Conservation (phyloP, 2,888 invertebrate genomes). For the Acleris holmiana region DNA sequence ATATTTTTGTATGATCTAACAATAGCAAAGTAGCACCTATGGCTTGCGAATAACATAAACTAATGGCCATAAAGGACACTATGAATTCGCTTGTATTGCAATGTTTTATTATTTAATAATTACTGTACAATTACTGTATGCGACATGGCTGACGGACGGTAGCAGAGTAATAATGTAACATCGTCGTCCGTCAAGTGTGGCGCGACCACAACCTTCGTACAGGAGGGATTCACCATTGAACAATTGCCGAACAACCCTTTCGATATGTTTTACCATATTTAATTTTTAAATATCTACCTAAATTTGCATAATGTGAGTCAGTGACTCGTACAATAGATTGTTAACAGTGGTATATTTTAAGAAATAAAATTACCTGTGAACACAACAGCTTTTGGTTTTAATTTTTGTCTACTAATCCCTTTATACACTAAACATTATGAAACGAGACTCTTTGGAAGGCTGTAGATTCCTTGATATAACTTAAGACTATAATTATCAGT, state of each 20-base stretch:
- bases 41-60: conserved; percentile 82
- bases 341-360: conserved; percentile 65
- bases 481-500: too few species aligned
- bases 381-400: conserved; percentile 43
- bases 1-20: conserved; percentile 78
- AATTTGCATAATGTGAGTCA: conserved; percentile 49
- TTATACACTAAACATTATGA: not conserved
- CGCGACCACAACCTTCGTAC: conserved; percentile 10
- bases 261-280: conserved; percentile 28
- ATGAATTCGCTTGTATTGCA: conserved; percentile 79
- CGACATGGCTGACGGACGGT: conserved; percentile 10
- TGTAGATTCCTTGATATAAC: too few species aligned
- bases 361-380: conserved; percentile 79
- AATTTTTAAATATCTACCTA: conserved; percentile 33
- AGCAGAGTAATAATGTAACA: conserved; percentile 8
- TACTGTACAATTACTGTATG: conserved; percentile 44
- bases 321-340: conserved; percentile 66
- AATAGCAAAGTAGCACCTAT: conserved; percentile 76
- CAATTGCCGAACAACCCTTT: conserved; percentile 44
- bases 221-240: conserved; percentile 19
- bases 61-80: conserved; percentile 79
- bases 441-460: too few species aligned
- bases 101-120: conserved; percentile 73
- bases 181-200: conserved; percentile 8
- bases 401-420: conserved; percentile 3